These are phyloP conservation scores for Sorex maritimensis DNA, from an alignment of 2,797 vertebrate species.

Conservation along the genomic window DNA sequence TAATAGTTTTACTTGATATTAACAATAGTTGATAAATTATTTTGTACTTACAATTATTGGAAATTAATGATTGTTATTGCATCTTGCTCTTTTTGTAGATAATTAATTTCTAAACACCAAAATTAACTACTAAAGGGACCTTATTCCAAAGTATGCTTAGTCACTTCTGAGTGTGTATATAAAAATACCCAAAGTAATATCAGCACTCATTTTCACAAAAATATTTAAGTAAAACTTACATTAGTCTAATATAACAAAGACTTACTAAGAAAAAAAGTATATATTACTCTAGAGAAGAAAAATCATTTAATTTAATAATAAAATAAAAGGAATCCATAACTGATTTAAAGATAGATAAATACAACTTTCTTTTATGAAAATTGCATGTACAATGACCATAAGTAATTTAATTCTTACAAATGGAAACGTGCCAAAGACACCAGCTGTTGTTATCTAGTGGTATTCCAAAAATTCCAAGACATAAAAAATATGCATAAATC, in stretches of 20 bases:
- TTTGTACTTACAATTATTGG: too few relatives aligned
- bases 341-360: neutral
- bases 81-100: too few relatives aligned
- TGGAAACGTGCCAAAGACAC: neutral
- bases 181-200: slow-evolving; percentile 40
- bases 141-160: neutral
- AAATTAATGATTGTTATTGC: too few relatives aligned
- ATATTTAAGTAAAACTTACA: neutral
- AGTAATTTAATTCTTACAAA: neutral
- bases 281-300: slow-evolving; percentile 1
- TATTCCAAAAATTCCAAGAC: slow-evolving; percentile 18
- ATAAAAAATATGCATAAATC: neutral
- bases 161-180: neutral
- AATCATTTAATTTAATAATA: neutral
- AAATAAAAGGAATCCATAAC: neutral
- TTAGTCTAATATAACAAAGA: neutral
- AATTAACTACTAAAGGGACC: neutral
- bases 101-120: too few relatives aligned
- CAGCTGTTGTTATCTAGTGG: neutral
- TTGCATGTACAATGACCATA: neutral
- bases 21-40: too few relatives aligned
- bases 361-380: neutral
- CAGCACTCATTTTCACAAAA: slow-evolving; percentile 28
- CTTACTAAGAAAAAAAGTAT: slow-evolving; percentile 9
- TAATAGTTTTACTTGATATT: too few relatives aligned